These are phyloP conservation scores for Lasioglossum pauxillum DNA, from an alignment of 2,888 invertebrate species.

Conservation along the genomic window DNA sequence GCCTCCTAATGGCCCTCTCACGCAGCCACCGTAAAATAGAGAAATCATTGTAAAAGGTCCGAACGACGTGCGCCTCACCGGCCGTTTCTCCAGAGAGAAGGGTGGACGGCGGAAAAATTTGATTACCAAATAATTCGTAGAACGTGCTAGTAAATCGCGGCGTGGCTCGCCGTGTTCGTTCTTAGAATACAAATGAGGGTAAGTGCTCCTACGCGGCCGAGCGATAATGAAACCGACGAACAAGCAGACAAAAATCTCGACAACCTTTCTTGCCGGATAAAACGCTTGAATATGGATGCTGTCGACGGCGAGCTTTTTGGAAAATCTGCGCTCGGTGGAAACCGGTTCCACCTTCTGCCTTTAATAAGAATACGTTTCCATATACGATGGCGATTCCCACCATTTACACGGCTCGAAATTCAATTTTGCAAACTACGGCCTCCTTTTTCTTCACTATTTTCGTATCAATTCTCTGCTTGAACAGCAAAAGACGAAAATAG, in stretches of 20 bases:
- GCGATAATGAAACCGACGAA: conserved; percentile 47
- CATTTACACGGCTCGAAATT: too few species aligned
- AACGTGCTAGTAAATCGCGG: conserved; percentile 84
- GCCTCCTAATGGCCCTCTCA: conserved; percentile 77
- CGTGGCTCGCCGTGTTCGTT: conserved; percentile 71
- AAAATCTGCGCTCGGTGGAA: background rate
- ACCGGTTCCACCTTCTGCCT: background rate
- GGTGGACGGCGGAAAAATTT: conserved; percentile 78
- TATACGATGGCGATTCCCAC: background rate
- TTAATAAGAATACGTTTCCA: background rate
- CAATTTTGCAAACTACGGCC: too few species aligned
- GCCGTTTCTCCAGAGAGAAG: conserved; percentile 58
- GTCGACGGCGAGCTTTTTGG: background rate
- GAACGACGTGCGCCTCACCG: conserved; percentile 62
- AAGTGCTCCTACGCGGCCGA: conserved; percentile 73
- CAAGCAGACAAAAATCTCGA: conserved; percentile 27
- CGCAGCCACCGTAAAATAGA: conserved; percentile 82
- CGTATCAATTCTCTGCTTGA: too few species aligned
- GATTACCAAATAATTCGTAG: conserved; percentile 84
- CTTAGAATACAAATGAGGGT: conserved; percentile 84
- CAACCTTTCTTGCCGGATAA: conserved; percentile 24
- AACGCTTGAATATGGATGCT: conserved; percentile 35
- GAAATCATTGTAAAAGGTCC: conserved; percentile 80
- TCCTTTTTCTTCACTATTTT: too few species aligned
- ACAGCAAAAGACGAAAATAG: too few species aligned